phyloP scores from a whole-genome alignment of 2,888 invertebrate genomes.

The Seira ritae region DNA sequence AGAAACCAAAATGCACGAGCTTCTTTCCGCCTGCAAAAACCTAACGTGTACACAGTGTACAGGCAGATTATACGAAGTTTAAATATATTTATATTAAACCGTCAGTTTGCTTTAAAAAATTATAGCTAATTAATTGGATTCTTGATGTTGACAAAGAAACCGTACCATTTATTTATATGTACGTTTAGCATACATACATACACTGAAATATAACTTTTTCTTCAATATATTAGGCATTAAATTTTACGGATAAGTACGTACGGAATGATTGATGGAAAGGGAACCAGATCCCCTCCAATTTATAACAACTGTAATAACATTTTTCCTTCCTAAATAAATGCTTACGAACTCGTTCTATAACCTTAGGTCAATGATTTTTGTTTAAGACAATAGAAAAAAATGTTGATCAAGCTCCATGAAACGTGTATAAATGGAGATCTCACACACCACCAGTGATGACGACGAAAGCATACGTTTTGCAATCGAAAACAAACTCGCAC shows the following conservation, averaged over 20 bases:
- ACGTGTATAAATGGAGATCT: conserved; percentile 53
- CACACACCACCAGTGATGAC: conserved; percentile 12
- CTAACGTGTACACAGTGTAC: no score
- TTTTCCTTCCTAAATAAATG: conserved; percentile 17
- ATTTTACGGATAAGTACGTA: conserved; percentile 25
- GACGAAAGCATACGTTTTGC: conserved; percentile 3
- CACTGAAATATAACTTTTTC: conserved; percentile 29
- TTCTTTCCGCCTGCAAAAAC: no score
- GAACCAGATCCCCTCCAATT: conserved; percentile 19
- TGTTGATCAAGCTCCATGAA: conserved; percentile 58
- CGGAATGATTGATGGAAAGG: conserved; percentile 56
- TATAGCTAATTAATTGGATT: neutral
- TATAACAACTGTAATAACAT: conserved; percentile 13
- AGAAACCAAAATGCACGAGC: neutral
- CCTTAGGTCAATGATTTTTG: neutral
- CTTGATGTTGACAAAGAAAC: conserved; percentile 16
- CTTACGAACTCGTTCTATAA: neutral
- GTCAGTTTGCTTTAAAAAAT: neutral
- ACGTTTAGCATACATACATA: conserved; percentile 50
- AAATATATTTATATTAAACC: neutral
- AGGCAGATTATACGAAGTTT: neutral
- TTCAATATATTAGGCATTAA: conserved; percentile 3
- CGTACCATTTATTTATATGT: conserved; percentile 33
- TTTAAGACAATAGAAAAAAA: conserved; percentile 5
- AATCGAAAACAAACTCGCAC: neutral